Evolutionary conservation across 2,113 vertebrate species (phyloP).

Genomic region (Trinectes maculatus): DNA sequence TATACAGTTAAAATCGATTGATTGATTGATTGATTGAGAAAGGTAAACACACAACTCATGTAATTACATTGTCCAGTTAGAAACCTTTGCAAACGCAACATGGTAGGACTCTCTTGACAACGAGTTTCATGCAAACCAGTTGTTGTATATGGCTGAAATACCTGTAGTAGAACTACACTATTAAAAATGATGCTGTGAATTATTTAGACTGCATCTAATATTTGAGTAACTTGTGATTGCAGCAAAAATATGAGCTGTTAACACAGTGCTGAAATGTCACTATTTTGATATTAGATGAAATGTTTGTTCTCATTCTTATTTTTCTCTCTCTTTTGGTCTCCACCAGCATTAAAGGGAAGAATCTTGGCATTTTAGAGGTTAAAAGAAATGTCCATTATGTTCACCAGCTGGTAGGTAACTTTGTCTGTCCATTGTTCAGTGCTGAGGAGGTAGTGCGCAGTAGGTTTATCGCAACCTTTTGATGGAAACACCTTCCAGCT

Average conservation of each 20-base stretch:
- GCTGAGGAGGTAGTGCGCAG: background rate
- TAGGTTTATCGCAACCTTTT: background rate
- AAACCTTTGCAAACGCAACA: background rate
- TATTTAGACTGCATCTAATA: background rate
- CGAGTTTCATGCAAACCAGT: background rate
- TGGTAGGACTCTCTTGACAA: background rate
- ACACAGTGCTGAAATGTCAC: too few species aligned
- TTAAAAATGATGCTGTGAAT: background rate
- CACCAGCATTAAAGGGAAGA: background rate
- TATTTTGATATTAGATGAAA: too few species aligned
- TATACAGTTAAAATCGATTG: too few species aligned
- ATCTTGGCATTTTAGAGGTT: too few species aligned
- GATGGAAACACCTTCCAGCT: too few species aligned
- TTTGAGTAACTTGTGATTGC: background rate
- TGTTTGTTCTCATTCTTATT: too few species aligned
- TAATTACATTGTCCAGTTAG: background rate
- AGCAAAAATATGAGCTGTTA: background rate
- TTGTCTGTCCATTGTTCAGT: slow-evolving; percentile 2
- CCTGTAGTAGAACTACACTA: background rate
- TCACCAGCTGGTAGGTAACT: background rate
- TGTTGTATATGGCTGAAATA: background rate
- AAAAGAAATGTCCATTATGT: too few species aligned
- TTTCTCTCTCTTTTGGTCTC: slow-evolving; percentile 1
- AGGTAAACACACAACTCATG: too few species aligned
- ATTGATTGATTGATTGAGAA: too few species aligned